Evolutionary conservation across 2,113 vertebrate genomes (phyloP).

Genomic region (Hypanus sabinus): DNA sequence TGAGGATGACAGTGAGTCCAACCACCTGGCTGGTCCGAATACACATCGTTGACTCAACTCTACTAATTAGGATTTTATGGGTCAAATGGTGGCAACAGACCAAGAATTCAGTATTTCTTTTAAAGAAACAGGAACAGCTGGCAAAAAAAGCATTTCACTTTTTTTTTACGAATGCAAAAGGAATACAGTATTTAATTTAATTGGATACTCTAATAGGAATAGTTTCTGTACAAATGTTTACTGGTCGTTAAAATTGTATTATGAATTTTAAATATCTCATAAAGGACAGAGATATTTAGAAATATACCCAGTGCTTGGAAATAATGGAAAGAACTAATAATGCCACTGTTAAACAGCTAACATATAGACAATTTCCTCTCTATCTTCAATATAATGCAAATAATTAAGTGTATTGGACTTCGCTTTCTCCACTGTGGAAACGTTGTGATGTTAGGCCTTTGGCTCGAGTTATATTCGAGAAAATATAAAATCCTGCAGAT

Average conservation of each 20-base stretch:
- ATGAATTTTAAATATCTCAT: too few relatives aligned
- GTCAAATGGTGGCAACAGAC: conserved; percentile 45
- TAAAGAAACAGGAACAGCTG: background rate
- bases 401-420: background rate
- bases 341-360: background rate
- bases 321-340: background rate
- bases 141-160: background rate
- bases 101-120: background rate
- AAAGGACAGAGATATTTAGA: too few relatives aligned
- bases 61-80: conserved; percentile 57
- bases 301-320: background rate
- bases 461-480: too few relatives aligned
- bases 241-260: background rate
- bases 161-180: background rate
- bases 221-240: background rate
- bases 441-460: background rate
- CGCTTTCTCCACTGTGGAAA: background rate
- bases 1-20: conserved; percentile 49
- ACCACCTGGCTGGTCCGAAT: conserved; percentile 57
- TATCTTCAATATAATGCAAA: background rate
- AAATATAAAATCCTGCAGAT: too few relatives aligned
- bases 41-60: conserved; percentile 58
- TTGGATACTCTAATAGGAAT: background rate
- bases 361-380: background rate
- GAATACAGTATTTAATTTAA: background rate